Evolutionary conservation across 2,888 invertebrate species (phyloP).

Genomic region (Lasioglossum oenotherae): DNA sequence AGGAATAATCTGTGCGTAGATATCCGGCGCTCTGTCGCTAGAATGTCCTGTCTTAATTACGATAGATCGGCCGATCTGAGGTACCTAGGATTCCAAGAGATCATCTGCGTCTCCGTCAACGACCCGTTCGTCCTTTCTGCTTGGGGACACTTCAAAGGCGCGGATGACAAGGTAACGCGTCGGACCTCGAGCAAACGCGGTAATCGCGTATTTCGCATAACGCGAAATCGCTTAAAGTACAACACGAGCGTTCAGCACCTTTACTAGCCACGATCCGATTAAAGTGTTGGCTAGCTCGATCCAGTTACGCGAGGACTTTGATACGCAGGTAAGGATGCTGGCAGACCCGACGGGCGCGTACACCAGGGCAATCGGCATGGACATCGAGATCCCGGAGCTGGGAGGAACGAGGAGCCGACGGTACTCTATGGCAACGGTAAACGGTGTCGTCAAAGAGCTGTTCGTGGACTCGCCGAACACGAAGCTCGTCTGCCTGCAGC

Average conservation of each 20-base stretch:
- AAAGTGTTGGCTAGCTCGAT: neutral
- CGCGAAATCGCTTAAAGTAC: neutral
- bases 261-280: neutral
- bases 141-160: constrained; percentile 83
- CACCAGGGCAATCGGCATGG: constrained; percentile 84
- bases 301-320: neutral
- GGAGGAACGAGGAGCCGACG: constrained; percentile 85
- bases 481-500: constrained; percentile 58
- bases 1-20: neutral
- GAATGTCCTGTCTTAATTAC: neutral
- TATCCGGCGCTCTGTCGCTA: neutral
- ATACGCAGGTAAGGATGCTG: constrained; percentile 81
- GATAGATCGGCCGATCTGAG: constrained; percentile 80
- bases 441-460: constrained; percentile 84
- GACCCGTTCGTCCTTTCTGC: constrained; percentile 86
- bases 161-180: constrained; percentile 82
- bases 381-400: constrained; percentile 82
- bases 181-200: neutral
- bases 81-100: constrained; percentile 83
- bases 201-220: no score
- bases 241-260: neutral
- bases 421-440: constrained; percentile 85
- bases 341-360: constrained; percentile 85
- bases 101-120: constrained; percentile 85
- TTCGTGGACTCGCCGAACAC: constrained; percentile 80